A percentile compares a stretch with the other conserved stretches of the same genome.
These are phyloP conservation scores for Vesta saturnalis DNA, from an alignment of 2,888 invertebrate genomes.

Conservation along the genomic window DNA sequence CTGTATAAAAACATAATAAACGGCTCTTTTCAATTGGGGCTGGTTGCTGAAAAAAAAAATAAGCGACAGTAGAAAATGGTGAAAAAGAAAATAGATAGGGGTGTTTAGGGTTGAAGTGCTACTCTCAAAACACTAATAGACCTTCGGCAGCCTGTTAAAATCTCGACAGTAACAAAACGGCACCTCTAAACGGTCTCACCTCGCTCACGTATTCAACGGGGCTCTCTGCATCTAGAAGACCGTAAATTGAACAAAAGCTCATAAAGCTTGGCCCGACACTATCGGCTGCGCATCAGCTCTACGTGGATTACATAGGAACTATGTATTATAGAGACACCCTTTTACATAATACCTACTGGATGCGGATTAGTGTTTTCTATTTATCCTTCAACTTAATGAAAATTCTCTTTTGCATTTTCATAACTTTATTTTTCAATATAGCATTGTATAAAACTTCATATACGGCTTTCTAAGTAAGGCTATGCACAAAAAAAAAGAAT, in stretches of 20 bases:
- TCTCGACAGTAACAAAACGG: constrained; percentile 59
- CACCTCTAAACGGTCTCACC: constrained; percentile 52
- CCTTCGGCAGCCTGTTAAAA: constrained; percentile 51
- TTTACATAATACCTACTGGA: constrained; percentile 32
- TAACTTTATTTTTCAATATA: background rate
- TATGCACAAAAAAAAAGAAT: too few species aligned
- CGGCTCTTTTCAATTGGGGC: constrained; percentile 5
- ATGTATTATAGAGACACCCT: constrained; percentile 49
- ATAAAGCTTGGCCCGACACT: constrained; percentile 61
- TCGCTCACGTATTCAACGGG: constrained; percentile 57
- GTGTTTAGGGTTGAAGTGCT: constrained; percentile 34
- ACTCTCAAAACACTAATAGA: constrained; percentile 46
- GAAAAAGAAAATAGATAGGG: constrained; percentile 20
- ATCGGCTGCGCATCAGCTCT: constrained; percentile 60
- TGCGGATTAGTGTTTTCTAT: constrained; percentile 32
- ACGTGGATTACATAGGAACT: constrained; percentile 61
- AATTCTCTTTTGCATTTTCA: constrained; percentile 4
- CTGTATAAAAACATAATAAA: background rate
- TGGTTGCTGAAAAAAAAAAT: constrained; percentile 16
- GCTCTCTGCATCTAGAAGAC: constrained; percentile 51
- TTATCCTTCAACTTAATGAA: constrained; percentile 20
- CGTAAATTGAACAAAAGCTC: constrained; percentile 60
- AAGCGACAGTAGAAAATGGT: constrained; percentile 26
- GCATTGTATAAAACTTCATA: too few species aligned
- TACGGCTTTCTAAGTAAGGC: too few species aligned